Evolutionary conservation across 2,888 invertebrate species (phyloP).

Genomic region (Drosophila parthenogenetica): DNA sequence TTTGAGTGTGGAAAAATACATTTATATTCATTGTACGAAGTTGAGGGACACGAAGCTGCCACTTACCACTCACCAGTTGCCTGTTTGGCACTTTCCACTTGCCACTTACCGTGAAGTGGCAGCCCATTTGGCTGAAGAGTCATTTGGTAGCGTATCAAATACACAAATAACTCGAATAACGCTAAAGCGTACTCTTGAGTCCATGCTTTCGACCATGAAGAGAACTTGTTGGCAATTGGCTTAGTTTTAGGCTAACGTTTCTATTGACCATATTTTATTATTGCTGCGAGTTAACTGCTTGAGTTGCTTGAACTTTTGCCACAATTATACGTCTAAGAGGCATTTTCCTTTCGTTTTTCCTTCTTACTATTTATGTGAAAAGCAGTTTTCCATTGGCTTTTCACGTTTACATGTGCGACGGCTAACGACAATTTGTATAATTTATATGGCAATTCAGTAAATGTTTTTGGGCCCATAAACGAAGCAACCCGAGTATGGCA

Average conservation of each 20-base stretch:
- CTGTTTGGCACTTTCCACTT: slow-evolving; percentile 11
- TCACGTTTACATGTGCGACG: slow-evolving; percentile 24
- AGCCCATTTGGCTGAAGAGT: slow-evolving; percentile 25
- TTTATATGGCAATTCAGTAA: slow-evolving; percentile 73
- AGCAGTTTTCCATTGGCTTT: slow-evolving; percentile 4
- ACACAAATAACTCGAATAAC: slow-evolving; percentile 2
- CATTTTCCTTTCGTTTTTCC: background rate
- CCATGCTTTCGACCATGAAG: background rate
- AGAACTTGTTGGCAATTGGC: background rate
- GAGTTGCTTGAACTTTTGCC: slow-evolving; percentile 9
- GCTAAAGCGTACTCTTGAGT: background rate
- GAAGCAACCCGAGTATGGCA: slow-evolving; percentile 49
- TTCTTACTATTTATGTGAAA: slow-evolving; percentile 34
- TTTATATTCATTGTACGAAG: slow-evolving; percentile 19
- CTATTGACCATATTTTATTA: slow-evolving; percentile 29
- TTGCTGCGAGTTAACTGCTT: slow-evolving; percentile 16
- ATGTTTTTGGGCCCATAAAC: slow-evolving; percentile 48
- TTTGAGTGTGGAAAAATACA: slow-evolving; percentile 1
- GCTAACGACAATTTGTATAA: slow-evolving; percentile 61
- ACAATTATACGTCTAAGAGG: slow-evolving; percentile 26
- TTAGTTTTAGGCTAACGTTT: slow-evolving; percentile 3
- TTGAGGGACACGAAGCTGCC: background rate
- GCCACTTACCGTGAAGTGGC: slow-evolving; percentile 20
- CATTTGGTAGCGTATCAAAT: background rate
- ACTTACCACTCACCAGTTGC: slow-evolving; percentile 2